These are phyloP conservation scores for Ptilonorhynchus violaceus DNA, from an alignment of 2,113 vertebrate genomes.

Conservation along the genomic window DNA sequence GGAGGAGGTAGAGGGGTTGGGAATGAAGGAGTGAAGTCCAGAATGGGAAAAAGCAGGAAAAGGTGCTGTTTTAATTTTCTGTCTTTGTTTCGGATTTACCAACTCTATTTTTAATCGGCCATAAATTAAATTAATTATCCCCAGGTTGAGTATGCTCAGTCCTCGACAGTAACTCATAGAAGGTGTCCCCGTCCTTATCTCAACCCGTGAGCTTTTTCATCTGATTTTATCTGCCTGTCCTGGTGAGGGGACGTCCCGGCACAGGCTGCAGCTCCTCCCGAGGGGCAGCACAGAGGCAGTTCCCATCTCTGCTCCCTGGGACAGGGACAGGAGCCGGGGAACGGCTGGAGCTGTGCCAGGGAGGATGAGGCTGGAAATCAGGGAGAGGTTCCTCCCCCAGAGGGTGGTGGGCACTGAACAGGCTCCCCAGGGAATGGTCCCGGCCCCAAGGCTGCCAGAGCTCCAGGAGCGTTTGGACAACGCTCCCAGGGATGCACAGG, in stretches of 20 bases:
- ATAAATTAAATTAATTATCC: not conserved
- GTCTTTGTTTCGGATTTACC: not conserved
- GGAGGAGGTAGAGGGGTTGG: not conserved
- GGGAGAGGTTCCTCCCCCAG: not conserved
- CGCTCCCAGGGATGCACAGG: fast-evolving
- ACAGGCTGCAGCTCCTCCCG: not conserved
- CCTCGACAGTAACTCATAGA: not conserved
- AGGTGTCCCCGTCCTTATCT: not conserved
- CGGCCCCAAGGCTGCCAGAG: not conserved
- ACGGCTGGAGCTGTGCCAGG: not conserved
- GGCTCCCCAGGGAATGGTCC: not conserved
- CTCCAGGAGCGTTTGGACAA: not conserved
- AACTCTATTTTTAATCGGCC: not conserved
- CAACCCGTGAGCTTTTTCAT: not conserved
- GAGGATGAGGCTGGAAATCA: fast-evolving
- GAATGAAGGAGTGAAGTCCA: not conserved
- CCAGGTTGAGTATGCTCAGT: not conserved
- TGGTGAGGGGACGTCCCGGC: not conserved
- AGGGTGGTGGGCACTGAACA: not conserved
- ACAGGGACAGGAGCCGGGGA: not conserved
- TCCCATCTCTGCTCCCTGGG: not conserved
- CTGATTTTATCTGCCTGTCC: not conserved
- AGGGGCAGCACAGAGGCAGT: not conserved
- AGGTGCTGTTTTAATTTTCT: not conserved
- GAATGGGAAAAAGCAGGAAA: not conserved